Conservation (phyloP, 1,140 invertebrate genomes). For the Pristionchus pacificus region DNA sequence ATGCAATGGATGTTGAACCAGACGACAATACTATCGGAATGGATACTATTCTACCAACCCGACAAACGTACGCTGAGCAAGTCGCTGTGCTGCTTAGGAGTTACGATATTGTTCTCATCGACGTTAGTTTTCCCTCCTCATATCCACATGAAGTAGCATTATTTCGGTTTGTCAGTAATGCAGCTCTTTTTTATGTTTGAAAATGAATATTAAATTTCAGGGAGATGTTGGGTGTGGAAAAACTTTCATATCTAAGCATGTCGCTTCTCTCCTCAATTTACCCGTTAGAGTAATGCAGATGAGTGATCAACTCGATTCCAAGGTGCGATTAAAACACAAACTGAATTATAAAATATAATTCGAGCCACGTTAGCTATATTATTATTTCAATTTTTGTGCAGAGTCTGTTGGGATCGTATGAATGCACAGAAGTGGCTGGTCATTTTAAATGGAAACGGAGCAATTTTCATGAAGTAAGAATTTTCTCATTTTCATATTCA, state of each 20-base stretch:
- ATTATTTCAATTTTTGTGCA: slow-evolving; percentile 41
- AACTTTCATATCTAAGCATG: slow-evolving; percentile 80
- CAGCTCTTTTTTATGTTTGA: neutral
- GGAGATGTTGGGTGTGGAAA: slow-evolving; percentile 92
- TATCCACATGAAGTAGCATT: too few species aligned
- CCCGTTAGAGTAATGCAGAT: slow-evolving; percentile 75
- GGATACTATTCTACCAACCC: neutral
- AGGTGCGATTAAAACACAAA: too few species aligned
- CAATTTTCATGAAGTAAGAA: slow-evolving; percentile 71
- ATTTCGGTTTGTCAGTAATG: too few species aligned
- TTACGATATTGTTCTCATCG: neutral
- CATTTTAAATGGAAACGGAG: slow-evolving; percentile 95
- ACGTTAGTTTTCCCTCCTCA: too few species aligned
- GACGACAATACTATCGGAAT: too few species aligned
- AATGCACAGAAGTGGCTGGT: slow-evolving; percentile 90
- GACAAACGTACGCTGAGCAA: neutral
- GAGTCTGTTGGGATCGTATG: slow-evolving; percentile 85
- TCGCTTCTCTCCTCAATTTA: slow-evolving; percentile 70
- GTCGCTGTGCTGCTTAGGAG: neutral
- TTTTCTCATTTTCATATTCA: slow-evolving; percentile 1
- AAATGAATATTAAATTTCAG: slow-evolving; percentile 7
- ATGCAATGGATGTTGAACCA: too few species aligned
- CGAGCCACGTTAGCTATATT: too few species aligned
- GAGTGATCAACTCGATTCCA: slow-evolving; percentile 94
- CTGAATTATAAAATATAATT: too few species aligned